phyloP scores from a whole-genome alignment of 2,113 vertebrate genomes.

The Plecturocebus donacophilus region DNA sequence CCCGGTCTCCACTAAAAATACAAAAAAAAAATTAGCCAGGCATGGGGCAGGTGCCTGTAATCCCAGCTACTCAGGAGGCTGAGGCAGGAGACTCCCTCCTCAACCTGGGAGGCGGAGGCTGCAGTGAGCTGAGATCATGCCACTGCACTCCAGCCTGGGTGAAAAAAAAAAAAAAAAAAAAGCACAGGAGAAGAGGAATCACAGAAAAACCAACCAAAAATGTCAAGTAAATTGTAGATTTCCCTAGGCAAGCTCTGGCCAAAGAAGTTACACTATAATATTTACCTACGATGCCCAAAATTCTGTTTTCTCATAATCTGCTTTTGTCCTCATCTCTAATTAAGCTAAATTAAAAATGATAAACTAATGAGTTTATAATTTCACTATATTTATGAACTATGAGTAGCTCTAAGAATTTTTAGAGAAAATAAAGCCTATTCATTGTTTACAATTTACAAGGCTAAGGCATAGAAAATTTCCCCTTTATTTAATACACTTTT shows the following conservation, averaged over 20 bases:
- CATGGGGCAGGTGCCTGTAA: no score
- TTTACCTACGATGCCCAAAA: neutral
- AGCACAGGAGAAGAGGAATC: neutral
- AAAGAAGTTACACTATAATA: neutral
- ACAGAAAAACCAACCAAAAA: neutral
- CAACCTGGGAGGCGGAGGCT: no score
- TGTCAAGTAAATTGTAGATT: neutral
- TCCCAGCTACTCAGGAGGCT: no score
- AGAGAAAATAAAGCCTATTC: constrained; percentile 13
- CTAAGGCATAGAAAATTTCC: neutral
- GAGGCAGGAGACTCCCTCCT: no score
- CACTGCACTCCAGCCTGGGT: no score
- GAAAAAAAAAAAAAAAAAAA: no score
- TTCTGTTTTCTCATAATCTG: neutral
- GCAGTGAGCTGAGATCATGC: no score
- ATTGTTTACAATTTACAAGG: neutral
- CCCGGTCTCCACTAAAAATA: no score
- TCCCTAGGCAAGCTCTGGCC: neutral
- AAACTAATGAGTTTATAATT: neutral
- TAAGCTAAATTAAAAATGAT: constrained; percentile 18
- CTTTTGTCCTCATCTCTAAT: neutral
- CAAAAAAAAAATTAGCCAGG: no score
- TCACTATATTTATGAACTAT: neutral
- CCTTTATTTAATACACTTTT: neutral
- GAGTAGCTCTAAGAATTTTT: constrained; percentile 14